These are phyloP conservation scores for Scolopax bukidnonensis DNA, from an alignment of 2,797 vertebrate species.

Conservation along the genomic window DNA sequence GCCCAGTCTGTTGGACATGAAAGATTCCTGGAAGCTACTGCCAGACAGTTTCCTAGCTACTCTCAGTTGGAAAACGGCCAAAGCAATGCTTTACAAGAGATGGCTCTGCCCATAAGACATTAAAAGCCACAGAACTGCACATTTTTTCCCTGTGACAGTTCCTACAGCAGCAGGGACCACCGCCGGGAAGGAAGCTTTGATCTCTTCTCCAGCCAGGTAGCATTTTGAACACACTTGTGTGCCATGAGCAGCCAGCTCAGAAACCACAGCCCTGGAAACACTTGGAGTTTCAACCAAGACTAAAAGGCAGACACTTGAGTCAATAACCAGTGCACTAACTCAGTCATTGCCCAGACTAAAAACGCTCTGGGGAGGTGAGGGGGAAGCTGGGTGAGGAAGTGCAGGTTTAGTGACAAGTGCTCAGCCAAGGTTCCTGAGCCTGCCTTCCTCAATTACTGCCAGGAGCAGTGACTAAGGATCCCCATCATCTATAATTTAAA, in stretches of 20 bases:
- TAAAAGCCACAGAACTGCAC: background rate
- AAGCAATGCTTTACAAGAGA: background rate
- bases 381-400: background rate
- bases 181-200: background rate
- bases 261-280: background rate
- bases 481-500: background rate
- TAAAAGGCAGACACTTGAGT: background rate
- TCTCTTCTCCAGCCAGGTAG: background rate
- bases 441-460: background rate
- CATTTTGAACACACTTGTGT: background rate
- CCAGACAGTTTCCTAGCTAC: constrained; percentile 8
- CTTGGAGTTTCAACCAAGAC: background rate
- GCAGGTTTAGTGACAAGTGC: background rate
- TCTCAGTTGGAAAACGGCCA: background rate
- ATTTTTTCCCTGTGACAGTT: background rate
- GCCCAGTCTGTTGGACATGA: background rate
- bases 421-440: background rate
- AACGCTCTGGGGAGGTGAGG: background rate
- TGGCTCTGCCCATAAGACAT: background rate
- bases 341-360: background rate
- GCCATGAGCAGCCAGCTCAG: background rate
- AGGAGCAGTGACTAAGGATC: background rate
- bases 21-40: background rate
- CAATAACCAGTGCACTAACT: background rate
- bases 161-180: background rate